Conservation (phyloP, 1,140 invertebrate species). For the Drosophila persimilis region DNA sequence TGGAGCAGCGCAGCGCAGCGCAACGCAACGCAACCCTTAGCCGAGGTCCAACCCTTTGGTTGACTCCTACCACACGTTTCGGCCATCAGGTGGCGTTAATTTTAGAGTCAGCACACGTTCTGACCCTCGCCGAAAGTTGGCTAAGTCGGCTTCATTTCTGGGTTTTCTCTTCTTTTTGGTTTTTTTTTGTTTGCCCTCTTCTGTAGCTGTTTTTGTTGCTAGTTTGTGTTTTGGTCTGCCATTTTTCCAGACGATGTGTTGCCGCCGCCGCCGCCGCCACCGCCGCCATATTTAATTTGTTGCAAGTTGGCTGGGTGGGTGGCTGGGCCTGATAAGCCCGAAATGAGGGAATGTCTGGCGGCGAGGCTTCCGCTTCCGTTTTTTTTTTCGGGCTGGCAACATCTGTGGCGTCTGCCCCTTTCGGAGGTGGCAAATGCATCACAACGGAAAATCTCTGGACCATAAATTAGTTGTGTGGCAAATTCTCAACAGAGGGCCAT, state of each 20-base stretch:
- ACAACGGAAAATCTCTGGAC: slow-evolving; percentile 57
- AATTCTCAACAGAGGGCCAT: slow-evolving; percentile 52
- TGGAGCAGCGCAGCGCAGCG: slow-evolving; percentile 46
- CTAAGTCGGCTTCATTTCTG: slow-evolving; percentile 9
- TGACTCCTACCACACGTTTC: slow-evolving; percentile 61
- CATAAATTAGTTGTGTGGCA: slow-evolving; percentile 68
- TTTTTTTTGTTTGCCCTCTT: slow-evolving; percentile 25
- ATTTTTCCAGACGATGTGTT: slow-evolving; percentile 79
- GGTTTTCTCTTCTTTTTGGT: neutral
- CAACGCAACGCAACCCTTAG: slow-evolving; percentile 26
- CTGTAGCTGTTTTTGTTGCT: slow-evolving; percentile 32
- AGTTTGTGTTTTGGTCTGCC: slow-evolving; percentile 75
- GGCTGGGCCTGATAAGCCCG: neutral
- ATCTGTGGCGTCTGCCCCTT: slow-evolving; percentile 31
- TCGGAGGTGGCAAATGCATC: slow-evolving; percentile 58
- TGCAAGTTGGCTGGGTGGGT: slow-evolving; percentile 44
- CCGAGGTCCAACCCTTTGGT: slow-evolving; percentile 50
- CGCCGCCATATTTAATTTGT: slow-evolving; percentile 76
- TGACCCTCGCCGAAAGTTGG: slow-evolving; percentile 67
- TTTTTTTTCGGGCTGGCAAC: slow-evolving; percentile 13
- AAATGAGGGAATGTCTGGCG: slow-evolving; percentile 6
- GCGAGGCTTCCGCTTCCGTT: slow-evolving; percentile 49
- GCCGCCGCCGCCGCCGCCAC: slow-evolving; percentile 55
- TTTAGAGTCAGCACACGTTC: slow-evolving; percentile 74
- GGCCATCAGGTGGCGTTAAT: slow-evolving; percentile 74